Evolutionary conservation across 2,888 invertebrate species (phyloP).

Genomic region (Acrocyrtus sp.): DNA sequence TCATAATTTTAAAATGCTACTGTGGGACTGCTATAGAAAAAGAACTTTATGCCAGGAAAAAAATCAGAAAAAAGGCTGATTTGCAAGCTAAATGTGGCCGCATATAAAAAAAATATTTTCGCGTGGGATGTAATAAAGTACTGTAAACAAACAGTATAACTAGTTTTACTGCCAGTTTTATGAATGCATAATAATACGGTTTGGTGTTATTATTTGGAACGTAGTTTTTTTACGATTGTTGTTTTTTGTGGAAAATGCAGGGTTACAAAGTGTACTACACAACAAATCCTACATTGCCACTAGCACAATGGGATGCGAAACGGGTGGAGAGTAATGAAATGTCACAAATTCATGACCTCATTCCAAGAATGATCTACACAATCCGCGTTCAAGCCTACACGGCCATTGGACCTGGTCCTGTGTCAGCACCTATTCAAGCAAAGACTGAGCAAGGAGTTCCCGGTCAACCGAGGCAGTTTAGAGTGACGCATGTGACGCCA

Average conservation of each 20-base stretch:
- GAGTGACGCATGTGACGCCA: slow-evolving; percentile 87
- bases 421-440: slow-evolving; percentile 96
- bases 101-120: neutral
- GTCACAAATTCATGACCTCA: slow-evolving; percentile 91
- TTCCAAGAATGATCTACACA: slow-evolving; percentile 92
- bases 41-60: too few relatives aligned
- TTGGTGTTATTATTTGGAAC: neutral
- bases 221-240: slow-evolving; percentile 1
- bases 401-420: slow-evolving; percentile 93
- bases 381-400: slow-evolving; percentile 94
- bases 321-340: slow-evolving; percentile 93
- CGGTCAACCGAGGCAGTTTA: slow-evolving; percentile 86
- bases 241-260: slow-evolving; percentile 71
- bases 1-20: too few relatives aligned
- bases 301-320: slow-evolving; percentile 92
- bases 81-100: neutral
- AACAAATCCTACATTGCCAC: slow-evolving; percentile 83
- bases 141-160: neutral
- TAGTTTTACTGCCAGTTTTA: neutral
- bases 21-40: too few relatives aligned
- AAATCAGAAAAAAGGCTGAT: neutral
- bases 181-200: neutral
- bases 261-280: slow-evolving; percentile 98
- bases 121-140: neutral
- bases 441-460: slow-evolving; percentile 98